Conservation (phyloP, 2,113 vertebrate genomes). For the Notarius quadriscutis region DNA sequence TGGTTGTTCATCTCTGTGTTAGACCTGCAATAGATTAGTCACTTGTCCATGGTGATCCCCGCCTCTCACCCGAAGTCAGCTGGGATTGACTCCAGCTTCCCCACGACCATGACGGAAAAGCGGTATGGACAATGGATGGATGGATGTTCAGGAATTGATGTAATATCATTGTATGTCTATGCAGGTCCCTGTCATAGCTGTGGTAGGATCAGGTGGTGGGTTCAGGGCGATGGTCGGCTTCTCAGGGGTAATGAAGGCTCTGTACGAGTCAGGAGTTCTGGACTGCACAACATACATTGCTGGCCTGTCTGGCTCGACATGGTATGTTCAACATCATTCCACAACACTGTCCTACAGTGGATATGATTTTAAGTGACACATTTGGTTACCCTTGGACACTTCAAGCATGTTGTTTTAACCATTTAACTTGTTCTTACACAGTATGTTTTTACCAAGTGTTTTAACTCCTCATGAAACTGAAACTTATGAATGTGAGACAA, state of each 20-base stretch:
- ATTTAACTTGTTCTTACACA: neutral
- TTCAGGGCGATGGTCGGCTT: constrained; percentile 96
- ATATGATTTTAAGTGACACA: neutral
- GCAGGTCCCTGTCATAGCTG: constrained; percentile 91
- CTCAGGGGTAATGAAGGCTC: constrained; percentile 94
- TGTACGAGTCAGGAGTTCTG: constrained; percentile 89
- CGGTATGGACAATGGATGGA: too few species aligned
- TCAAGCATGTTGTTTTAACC: neutral
- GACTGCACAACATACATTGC: constrained; percentile 92
- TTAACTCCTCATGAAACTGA: too few species aligned
- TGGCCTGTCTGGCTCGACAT: constrained; percentile 95
- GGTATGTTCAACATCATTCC: constrained; percentile 66
- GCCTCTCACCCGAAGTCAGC: too few species aligned
- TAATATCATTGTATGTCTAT: neutral
- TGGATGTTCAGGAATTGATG: neutral
- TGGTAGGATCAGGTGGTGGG: constrained; percentile 92
- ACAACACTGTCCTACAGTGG: neutral
- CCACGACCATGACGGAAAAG: too few species aligned
- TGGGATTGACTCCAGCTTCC: too few species aligned
- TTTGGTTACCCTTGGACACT: neutral
- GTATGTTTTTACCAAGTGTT: neutral
- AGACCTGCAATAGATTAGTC: too few species aligned
- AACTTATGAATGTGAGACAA: too few species aligned
- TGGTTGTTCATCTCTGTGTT: too few species aligned
- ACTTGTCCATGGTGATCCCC: too few species aligned